Percentiles rank a stretch among this genome's conserved stretches.
Evolutionary conservation across 2,113 vertebrate genomes (phyloP).

Genomic region (Callopanchax toddi): DNA sequence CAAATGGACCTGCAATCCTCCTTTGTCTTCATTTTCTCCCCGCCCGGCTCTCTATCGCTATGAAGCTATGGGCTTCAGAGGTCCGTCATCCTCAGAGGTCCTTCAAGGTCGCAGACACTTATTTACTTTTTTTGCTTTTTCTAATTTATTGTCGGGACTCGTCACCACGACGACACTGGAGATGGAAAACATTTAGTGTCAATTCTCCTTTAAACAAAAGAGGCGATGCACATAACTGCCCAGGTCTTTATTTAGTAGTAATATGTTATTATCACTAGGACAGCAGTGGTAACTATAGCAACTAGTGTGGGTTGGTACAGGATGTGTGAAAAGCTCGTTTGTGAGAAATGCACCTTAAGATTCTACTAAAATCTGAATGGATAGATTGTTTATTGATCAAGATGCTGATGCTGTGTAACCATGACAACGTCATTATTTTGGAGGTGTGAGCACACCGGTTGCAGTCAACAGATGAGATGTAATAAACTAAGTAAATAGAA

Average conservation of each 20-base stretch:
- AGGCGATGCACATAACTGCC: neutral
- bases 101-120: slow-evolving; percentile 66
- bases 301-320: neutral
- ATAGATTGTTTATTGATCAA: too few relatives aligned
- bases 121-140: slow-evolving; percentile 2
- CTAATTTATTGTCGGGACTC: slow-evolving; percentile 44
- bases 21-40: slow-evolving; percentile 78
- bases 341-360: neutral
- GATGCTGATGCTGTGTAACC: too few relatives aligned
- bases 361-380: too few relatives aligned
- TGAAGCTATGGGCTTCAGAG: slow-evolving; percentile 30
- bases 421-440: too few relatives aligned
- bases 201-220: neutral
- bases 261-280: neutral
- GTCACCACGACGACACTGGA: slow-evolving; percentile 2
- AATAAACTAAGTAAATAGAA: too few relatives aligned
- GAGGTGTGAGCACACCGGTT: too few relatives aligned
- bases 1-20: slow-evolving; percentile 73
- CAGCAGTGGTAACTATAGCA: slow-evolving; percentile 15
- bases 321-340: neutral
- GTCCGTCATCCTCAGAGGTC: slow-evolving; percentile 67
- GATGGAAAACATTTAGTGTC: slow-evolving; percentile 9
- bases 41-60: slow-evolving; percentile 21
- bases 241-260: neutral
- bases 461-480: too few relatives aligned